Base-by-base conservation (phyloP, 2,113 vertebrate species). In the Myotis davidii region DNA sequence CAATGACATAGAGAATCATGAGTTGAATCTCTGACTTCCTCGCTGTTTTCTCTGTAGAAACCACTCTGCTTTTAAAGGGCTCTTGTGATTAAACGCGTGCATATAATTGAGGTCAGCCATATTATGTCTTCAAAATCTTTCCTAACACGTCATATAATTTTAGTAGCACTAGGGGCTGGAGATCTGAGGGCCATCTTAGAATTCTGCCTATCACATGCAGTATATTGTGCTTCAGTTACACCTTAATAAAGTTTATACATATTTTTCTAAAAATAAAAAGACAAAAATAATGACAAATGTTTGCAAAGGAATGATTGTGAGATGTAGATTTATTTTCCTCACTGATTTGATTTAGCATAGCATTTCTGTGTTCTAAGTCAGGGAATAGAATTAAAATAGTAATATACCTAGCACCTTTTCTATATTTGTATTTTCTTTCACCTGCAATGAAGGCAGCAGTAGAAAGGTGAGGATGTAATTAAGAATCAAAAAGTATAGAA, bases 371-470 rank as follows among this genome's bases (percentile, higher is more conserved):
- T 67, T 56, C 39, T 50, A 88, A 83, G 29, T 59, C 10, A 45
- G 67, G 56, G 2, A 59, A 20, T 74, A 74, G 45, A 83, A 50
- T 50, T 61, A 92, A 83, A 91, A 56, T 59, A 76, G 76, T 76
- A 82, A 39, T 69, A 77, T 76, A 29, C 50, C 25, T 65, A 37
- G 11, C 1, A 69, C 25, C 5, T 69, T 67, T 89, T 69, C 59
- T 56, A 2, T 48, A 56, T 95, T 88, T n/a, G 20, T 88, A 39
- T 70, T 88, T 81, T 91, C 42, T 65, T 87, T 83, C 29, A 95
- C 70, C 16, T 77, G 4, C 88, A 37, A 59, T 84, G 69, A 61
- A 70, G 52, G 29, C 39, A 92, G 69, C 11, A 45, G 1, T 61
- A 81, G 39, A 52, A n/a, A 77, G 77, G 16, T 76, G n/a, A 92